Evolutionary conservation across 2,113 vertebrate species (phyloP).

Genomic region (Actenoides hombroni): DNA sequence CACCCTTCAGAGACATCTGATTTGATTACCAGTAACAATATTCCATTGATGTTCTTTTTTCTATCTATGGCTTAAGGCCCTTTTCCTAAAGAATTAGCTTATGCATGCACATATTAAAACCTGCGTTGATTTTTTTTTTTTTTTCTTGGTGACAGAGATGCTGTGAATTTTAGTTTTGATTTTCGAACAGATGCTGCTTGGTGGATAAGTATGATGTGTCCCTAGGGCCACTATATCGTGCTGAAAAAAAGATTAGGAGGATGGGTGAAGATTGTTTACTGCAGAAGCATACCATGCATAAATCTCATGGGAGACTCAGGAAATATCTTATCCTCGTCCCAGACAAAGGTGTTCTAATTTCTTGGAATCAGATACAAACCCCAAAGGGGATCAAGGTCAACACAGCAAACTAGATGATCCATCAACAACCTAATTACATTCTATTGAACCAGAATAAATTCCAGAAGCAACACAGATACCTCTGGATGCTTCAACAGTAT

Average conservation of each 20-base stretch:
- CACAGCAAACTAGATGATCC: not conserved
- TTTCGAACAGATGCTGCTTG: conserved; percentile 7
- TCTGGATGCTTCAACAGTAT: not conserved
- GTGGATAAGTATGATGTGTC: not conserved
- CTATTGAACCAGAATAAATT: conserved; percentile 8
- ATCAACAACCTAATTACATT: conserved; percentile 2
- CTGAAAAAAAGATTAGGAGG: not conserved
- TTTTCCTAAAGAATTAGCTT: conserved; percentile 32
- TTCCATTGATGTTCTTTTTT: conserved; percentile 32
- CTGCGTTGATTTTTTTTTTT: not conserved
- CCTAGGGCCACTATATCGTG: not conserved
- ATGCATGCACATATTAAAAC: conserved; percentile 24
- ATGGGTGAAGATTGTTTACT: not conserved
- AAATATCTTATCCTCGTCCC: not conserved
- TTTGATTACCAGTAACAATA: conserved; percentile 57
- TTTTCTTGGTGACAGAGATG: not conserved
- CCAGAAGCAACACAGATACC: not conserved
- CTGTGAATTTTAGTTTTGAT: not conserved
- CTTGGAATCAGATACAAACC: not conserved
- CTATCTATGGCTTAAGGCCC: not conserved
- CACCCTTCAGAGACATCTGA: conserved; percentile 49
- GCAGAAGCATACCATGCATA: not conserved
- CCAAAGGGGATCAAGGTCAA: not conserved
- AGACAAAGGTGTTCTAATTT: not conserved
- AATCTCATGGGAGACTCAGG: not conserved